phyloP scores from a whole-genome alignment of 1,140 invertebrate genomes.

The Lysiphlebus fabarum region DNA sequence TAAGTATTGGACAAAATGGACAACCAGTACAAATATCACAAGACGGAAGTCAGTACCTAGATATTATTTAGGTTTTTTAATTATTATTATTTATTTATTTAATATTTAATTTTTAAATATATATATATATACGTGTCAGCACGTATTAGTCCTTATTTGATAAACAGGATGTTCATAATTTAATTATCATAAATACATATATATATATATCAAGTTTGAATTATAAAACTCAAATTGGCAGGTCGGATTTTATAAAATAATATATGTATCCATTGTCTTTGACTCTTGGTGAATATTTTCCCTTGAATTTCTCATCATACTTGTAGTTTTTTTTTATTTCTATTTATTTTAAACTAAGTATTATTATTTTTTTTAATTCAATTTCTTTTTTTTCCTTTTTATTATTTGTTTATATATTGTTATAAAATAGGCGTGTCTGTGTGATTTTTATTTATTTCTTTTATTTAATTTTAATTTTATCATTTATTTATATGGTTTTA shows the following conservation, averaged over 20 bases:
- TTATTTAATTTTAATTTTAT: neutral
- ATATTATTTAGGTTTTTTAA: neutral
- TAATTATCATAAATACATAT: neutral
- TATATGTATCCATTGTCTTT: too few relatives aligned
- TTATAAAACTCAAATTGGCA: too few relatives aligned
- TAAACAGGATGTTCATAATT: neutral
- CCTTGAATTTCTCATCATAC: too few relatives aligned
- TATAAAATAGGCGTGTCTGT: neutral
- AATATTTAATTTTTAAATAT: too few relatives aligned
- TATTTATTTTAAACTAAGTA: too few relatives aligned
- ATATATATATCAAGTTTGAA: too few relatives aligned
- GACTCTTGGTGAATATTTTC: too few relatives aligned
- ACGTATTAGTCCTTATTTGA: constrained; percentile 12
- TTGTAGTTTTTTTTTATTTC: too few relatives aligned
- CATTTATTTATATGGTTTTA: neutral
- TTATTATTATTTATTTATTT: constrained; percentile 15
- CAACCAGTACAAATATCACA: constrained; percentile 52
- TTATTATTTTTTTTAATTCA: too few relatives aligned
- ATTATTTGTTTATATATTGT: too few relatives aligned
- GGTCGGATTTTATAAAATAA: too few relatives aligned
- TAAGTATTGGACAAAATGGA: constrained; percentile 51
- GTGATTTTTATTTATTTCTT: neutral
- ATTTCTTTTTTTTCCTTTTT: too few relatives aligned
- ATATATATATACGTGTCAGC: constrained; percentile 16
- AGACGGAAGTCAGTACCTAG: constrained; percentile 43